phyloP scores from a whole-genome alignment of 2,888 invertebrate genomes.

The Nomada lathburiana region DNA sequence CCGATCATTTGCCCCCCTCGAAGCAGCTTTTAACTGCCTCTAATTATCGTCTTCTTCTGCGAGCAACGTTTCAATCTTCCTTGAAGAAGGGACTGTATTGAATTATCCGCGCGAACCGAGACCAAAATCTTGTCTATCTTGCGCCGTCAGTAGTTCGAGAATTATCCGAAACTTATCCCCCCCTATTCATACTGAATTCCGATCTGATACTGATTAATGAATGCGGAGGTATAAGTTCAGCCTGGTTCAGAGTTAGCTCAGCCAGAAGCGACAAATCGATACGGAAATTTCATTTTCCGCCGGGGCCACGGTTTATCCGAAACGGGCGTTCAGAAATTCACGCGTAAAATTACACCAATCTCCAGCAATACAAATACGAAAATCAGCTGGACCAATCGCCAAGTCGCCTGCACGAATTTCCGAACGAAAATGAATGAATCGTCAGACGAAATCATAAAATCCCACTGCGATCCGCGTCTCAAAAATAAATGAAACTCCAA shows the following conservation, averaged over 20 bases:
- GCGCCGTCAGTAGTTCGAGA: neutral
- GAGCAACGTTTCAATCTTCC: neutral
- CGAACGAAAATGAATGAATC: no score
- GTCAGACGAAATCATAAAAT: no score
- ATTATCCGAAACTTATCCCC: neutral
- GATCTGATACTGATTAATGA: neutral
- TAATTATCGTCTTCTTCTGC: neutral
- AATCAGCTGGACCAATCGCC: no score
- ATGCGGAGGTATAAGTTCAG: neutral
- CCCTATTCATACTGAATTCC: neutral
- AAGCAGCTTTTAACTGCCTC: neutral
- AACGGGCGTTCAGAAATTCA: conserved; percentile 14
- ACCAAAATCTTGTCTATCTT: neutral
- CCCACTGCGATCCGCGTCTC: no score
- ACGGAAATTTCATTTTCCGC: conserved; percentile 2
- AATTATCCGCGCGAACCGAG: neutral
- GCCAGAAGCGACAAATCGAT: conserved; percentile 13
- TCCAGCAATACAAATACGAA: no score
- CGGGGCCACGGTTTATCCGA: conserved; percentile 9
- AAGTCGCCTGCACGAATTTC: no score
- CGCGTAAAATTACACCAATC: neutral
- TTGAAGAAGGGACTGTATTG: neutral
- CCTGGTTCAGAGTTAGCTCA: neutral
- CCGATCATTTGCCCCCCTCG: neutral
- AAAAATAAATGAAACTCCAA: no score